Evolutionary conservation across 1,140 invertebrate species (phyloP).

Genomic region (Nomia melanderi): DNA sequence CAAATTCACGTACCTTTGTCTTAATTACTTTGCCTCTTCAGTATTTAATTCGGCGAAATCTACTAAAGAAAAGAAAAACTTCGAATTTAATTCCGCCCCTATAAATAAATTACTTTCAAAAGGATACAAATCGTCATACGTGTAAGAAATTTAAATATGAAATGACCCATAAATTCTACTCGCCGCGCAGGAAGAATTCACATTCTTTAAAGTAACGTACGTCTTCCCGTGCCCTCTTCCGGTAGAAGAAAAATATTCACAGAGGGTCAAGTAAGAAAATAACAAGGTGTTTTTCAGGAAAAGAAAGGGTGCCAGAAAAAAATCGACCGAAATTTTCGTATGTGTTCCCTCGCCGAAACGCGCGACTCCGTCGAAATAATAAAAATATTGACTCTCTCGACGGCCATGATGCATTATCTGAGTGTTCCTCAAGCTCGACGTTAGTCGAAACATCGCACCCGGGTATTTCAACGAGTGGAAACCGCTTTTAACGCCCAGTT

Average conservation of each 20-base stretch:
- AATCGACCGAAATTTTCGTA: background rate
- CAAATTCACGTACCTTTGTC: no score
- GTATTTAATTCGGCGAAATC: no score
- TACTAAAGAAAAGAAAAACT: no score
- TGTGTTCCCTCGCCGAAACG: background rate
- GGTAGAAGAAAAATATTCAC: slow-evolving; percentile 1
- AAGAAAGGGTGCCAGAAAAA: background rate
- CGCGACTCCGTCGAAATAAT: slow-evolving; percentile 15
- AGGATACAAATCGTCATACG: no score
- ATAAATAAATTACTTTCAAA: no score
- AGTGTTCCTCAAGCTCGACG: slow-evolving; percentile 6
- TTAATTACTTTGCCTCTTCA: no score
- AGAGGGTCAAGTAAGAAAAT: background rate
- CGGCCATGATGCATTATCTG: slow-evolving; percentile 25
- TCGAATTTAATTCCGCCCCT: no score
- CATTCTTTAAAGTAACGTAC: no score
- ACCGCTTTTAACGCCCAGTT: slow-evolving; percentile 39
- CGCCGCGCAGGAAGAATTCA: no score
- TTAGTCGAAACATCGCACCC: background rate
- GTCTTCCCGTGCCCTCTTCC: no score
- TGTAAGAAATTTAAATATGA: no score
- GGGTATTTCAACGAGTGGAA: slow-evolving; percentile 35
- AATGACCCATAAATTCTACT: no score
- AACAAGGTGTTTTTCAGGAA: background rate
- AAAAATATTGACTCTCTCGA: slow-evolving; percentile 40